These are phyloP conservation scores for Antheraea pernyi DNA, from an alignment of 1,140 invertebrate species.

Conservation along the genomic window DNA sequence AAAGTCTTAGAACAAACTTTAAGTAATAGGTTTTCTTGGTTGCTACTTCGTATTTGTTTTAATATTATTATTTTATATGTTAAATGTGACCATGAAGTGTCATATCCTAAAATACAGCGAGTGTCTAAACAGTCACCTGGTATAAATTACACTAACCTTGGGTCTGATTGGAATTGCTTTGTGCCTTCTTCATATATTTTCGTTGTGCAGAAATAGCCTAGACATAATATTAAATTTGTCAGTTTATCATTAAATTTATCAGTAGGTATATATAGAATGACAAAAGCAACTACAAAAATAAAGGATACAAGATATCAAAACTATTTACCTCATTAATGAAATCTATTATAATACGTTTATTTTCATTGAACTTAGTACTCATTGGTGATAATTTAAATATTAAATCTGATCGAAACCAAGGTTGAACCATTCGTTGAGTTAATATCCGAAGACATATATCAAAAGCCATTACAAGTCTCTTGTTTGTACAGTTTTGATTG, in stretches of 20 bases:
- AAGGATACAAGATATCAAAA: no score
- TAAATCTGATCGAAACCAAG: constrained; percentile 20
- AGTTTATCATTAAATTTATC: no score
- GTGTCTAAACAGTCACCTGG: no score
- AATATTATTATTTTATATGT: no score
- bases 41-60: no score
- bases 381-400: constrained; percentile 20
- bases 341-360: constrained; percentile 10
- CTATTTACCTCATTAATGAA: constrained; percentile 22
- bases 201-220: neutral
- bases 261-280: no score
- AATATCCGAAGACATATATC: neutral
- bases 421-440: constrained; percentile 14
- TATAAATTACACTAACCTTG: neutral
- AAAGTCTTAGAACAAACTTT: no score
- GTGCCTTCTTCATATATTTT: neutral
- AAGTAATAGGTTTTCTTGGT: no score
- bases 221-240: neutral
- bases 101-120: no score
- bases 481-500: constrained; percentile 11
- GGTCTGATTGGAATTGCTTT: neutral
- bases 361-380: neutral
- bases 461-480: constrained; percentile 23
- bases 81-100: no score
- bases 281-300: no score